Conservation (phyloP, 2,888 invertebrate species). For the Ommatoiulus sabulosus region DNA sequence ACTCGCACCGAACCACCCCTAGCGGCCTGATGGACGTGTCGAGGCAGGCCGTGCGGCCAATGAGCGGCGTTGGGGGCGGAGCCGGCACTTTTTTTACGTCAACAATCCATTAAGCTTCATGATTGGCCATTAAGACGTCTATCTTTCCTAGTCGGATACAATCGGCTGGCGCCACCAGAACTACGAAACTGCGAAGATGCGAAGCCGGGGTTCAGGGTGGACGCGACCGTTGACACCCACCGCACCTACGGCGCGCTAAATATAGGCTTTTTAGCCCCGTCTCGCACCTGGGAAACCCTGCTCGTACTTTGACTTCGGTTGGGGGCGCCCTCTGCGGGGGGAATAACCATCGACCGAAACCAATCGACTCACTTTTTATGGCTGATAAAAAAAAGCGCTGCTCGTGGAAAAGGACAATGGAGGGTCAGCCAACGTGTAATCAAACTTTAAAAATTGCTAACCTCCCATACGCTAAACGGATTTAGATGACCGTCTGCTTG, state of each 20-base stretch:
- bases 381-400: background rate
- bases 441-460: too few relatives aligned
- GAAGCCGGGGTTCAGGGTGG: background rate
- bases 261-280: conserved; percentile 31
- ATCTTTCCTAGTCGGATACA: conserved; percentile 45
- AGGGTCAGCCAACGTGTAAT: too few relatives aligned
- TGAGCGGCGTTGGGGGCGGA: background rate
- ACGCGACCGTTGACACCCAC: conserved; percentile 21
- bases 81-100: conserved; percentile 42
- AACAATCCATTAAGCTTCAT: conserved; percentile 53
- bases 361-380: background rate
- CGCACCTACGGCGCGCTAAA: background rate
- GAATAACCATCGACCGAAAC: background rate
- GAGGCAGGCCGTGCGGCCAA: background rate
- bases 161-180: conserved; percentile 54
- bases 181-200: background rate
- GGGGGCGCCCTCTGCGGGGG: conserved; percentile 5
- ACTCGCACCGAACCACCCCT: background rate
- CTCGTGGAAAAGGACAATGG: background rate
- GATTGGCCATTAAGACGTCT: conserved; percentile 56
- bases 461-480: too few relatives aligned
- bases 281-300: background rate
- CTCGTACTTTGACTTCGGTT: background rate
- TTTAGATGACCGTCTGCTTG: too few relatives aligned
- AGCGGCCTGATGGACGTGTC: background rate